Evolutionary conservation across 2,888 invertebrate species (phyloP).

Genomic region (Phaonia tiefii): DNA sequence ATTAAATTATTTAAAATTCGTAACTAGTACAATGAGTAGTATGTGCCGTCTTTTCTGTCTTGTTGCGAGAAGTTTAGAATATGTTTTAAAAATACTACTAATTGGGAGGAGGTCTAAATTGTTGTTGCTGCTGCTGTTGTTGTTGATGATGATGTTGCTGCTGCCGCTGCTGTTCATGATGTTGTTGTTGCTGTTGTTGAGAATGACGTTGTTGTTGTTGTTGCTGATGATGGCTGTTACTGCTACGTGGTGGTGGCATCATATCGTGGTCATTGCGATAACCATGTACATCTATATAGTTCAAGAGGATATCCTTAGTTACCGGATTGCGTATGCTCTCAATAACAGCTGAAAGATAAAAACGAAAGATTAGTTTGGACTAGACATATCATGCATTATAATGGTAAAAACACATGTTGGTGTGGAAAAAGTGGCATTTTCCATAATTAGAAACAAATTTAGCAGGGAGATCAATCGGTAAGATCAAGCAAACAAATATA

Average conservation of each 20-base stretch:
- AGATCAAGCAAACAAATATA: no score
- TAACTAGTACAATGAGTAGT: background rate
- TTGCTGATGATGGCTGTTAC: constrained; percentile 43
- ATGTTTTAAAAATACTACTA: constrained; percentile 15
- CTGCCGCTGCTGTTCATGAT: constrained; percentile 37
- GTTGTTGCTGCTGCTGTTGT: constrained; percentile 58
- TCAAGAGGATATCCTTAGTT: constrained; percentile 89
- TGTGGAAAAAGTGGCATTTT: no score
- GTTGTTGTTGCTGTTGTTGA: constrained; percentile 36
- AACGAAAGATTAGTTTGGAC: background rate
- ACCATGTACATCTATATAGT: constrained; percentile 85
- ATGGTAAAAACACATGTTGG: no score
- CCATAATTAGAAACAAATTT: no score
- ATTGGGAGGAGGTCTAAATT: constrained; percentile 45
- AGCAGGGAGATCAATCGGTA: no score
- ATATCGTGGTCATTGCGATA: constrained; percentile 85
- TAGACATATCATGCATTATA: no score
- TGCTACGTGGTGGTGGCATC: constrained; percentile 85
- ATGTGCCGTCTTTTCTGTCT: background rate
- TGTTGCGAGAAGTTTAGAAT: constrained; percentile 16
- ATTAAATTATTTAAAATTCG: constrained; percentile 20
- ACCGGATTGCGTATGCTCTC: constrained; percentile 92
- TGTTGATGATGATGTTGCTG: constrained; percentile 17
- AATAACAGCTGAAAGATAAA: constrained; percentile 85
- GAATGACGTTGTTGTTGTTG: constrained; percentile 33